These are phyloP conservation scores for Melieria omissa DNA, from an alignment of 2,888 invertebrate species.

Conservation along the genomic window DNA sequence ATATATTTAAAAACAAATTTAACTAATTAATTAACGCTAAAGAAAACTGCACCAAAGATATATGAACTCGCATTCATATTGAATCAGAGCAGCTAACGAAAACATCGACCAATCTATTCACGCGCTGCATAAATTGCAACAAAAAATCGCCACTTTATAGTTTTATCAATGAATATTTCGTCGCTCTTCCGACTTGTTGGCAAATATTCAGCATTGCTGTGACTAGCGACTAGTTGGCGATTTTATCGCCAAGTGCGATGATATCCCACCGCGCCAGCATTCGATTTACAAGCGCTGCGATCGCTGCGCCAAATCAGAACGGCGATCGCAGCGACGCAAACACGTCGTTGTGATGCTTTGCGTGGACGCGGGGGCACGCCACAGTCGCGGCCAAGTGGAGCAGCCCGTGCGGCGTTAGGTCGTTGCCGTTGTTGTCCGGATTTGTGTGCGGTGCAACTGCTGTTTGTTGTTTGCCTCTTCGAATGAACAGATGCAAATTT, in stretches of 20 bases:
- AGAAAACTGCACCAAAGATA: too few species aligned
- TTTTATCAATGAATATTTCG: not conserved
- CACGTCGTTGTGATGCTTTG: slow-evolving; percentile 1
- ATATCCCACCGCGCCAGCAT: slow-evolving; percentile 37
- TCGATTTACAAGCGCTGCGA: slow-evolving; percentile 34
- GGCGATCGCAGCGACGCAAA: slow-evolving; percentile 29
- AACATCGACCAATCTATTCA: too few species aligned
- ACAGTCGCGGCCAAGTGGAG: too few species aligned
- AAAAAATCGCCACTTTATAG: not conserved
- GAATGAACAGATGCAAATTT: slow-evolving; percentile 23
- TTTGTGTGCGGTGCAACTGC: too few species aligned
- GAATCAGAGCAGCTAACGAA: too few species aligned
- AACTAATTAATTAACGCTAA: too few species aligned
- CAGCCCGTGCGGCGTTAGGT: too few species aligned
- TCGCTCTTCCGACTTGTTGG: not conserved
- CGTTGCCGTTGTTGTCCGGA: too few species aligned
- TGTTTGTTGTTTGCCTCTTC: too few species aligned
- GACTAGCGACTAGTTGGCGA: slow-evolving; percentile 1
- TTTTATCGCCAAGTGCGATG: slow-evolving; percentile 30
- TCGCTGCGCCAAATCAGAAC: slow-evolving; percentile 35
- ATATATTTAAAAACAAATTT: too few species aligned
- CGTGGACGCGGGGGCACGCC: too few species aligned
- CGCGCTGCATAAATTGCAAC: not conserved
- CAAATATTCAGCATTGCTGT: not conserved
- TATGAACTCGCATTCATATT: too few species aligned